Conservation (phyloP, 2,888 invertebrate genomes). For the Stenodera caucasica region DNA sequence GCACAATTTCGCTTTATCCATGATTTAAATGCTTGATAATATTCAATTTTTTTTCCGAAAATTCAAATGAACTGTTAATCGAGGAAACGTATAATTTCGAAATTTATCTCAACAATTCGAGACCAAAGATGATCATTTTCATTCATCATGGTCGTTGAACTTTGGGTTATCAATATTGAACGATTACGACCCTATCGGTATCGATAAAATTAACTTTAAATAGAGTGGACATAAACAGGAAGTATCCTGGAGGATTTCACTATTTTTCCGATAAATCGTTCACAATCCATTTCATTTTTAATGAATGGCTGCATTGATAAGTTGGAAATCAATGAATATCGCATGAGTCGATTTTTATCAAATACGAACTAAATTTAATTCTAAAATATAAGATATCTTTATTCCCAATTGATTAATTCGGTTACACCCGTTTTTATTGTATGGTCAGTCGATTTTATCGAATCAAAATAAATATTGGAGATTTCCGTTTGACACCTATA, state of each 20-base stretch:
- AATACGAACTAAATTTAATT: not conserved
- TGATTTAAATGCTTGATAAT: conserved; percentile 36
- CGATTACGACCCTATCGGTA: not conserved
- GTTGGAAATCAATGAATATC: too few species aligned
- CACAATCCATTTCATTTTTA: not conserved
- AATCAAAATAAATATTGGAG: conserved; percentile 8
- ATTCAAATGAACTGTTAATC: not conserved
- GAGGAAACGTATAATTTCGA: conserved; percentile 2
- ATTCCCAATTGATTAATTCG: not conserved
- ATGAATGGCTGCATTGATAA: not conserved
- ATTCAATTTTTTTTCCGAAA: not conserved
- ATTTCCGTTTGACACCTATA: conserved; percentile 12
- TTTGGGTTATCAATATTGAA: not conserved
- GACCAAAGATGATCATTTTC: too few species aligned
- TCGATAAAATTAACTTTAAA: not conserved
- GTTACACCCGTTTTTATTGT: not conserved
- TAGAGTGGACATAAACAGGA: not conserved
- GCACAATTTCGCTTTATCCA: conserved; percentile 42
- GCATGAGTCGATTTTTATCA: not conserved
- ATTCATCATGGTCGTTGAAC: not conserved
- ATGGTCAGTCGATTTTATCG: not conserved
- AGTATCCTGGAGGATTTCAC: not conserved
- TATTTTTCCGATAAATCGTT: not conserved
- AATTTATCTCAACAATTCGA: too few species aligned
- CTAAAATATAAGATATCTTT: too few species aligned